A percentile compares a stretch with the other conserved stretches of the same genome.
These are phyloP conservation scores for Thalpophila matura DNA, from an alignment of 2,888 invertebrate species.

Conservation along the genomic window DNA sequence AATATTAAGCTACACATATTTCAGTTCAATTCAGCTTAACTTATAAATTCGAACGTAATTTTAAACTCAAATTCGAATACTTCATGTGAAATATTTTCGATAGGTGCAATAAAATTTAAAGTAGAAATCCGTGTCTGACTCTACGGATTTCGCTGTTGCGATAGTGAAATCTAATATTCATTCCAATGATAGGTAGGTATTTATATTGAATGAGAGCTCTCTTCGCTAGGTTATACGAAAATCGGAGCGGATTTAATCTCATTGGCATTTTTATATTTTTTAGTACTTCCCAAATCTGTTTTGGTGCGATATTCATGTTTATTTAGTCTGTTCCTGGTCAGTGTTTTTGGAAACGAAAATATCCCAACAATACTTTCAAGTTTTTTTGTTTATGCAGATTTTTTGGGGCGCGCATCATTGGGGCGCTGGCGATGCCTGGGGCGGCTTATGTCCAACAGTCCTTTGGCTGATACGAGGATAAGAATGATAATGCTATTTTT, in stretches of 20 bases:
- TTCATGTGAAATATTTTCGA: conserved; percentile 1
- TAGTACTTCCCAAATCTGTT: conserved; percentile 41
- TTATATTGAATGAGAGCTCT: conserved; percentile 78
- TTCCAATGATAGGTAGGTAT: conserved; percentile 81
- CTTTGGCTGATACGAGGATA: too few relatives aligned
- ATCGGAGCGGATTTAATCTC: conserved; percentile 72
- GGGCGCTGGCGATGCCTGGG: too few relatives aligned
- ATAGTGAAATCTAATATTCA: conserved; percentile 86
- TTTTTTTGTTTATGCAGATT: conserved; percentile 23
- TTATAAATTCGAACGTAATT: neutral
- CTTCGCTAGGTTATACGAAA: conserved; percentile 67
- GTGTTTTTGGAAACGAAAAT: conserved; percentile 35
- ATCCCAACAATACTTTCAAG: conserved; percentile 33
- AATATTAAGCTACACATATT: neutral
- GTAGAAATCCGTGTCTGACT: conserved; percentile 55
- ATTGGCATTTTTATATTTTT: conserved; percentile 64
- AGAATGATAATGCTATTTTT: too few relatives aligned
- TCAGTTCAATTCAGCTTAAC: neutral
- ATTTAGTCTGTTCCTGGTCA: too few relatives aligned
- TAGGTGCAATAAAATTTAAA: conserved; percentile 25
- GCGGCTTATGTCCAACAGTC: too few relatives aligned
- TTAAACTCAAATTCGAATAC: neutral
- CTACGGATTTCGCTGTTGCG: conserved; percentile 70
- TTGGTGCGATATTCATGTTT: conserved; percentile 31
- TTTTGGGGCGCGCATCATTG: too few relatives aligned